These are phyloP conservation scores for Drosophila kurseongensis DNA, from an alignment of 1,140 invertebrate species.

Conservation along the genomic window DNA sequence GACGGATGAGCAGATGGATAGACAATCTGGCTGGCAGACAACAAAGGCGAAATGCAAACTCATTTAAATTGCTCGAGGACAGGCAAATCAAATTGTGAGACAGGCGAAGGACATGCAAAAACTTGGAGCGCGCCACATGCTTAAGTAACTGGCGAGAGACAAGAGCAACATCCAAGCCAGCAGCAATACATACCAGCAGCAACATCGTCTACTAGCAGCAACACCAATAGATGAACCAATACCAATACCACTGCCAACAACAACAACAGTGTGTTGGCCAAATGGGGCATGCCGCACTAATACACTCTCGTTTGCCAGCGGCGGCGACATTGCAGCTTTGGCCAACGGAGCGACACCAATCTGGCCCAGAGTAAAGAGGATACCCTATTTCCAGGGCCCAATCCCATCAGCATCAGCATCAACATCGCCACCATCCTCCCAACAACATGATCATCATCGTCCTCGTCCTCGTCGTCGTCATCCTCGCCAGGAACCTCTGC, in stretches of 20 bases:
- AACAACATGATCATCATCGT: background rate
- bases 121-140: constrained; percentile 42
- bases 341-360: constrained; percentile 77
- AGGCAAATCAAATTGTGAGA: constrained; percentile 61
- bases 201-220: background rate
- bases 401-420: constrained; percentile 6
- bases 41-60: constrained; percentile 68
- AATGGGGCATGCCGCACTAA: constrained; percentile 57
- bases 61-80: constrained; percentile 77
- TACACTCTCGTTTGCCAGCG: constrained; percentile 52
- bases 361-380: constrained; percentile 39
- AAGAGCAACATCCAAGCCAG: constrained; percentile 13
- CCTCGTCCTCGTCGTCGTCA: constrained; percentile 17
- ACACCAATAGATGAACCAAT: background rate
- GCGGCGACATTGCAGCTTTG: constrained; percentile 61
- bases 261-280: constrained; percentile 23
- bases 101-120: constrained; percentile 43
- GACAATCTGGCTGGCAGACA: constrained; percentile 23
- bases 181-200: constrained; percentile 9
- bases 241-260: background rate
- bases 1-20: constrained; percentile 23
- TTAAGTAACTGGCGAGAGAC: constrained; percentile 45
- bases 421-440: background rate
- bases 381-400: constrained; percentile 13
- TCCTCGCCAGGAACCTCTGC: constrained; percentile 37